Evolutionary conservation across 2,113 vertebrate genomes (phyloP), one percentile per base, ranked within the genome.

Genomic region (Alligator mississippiensis): DNA sequence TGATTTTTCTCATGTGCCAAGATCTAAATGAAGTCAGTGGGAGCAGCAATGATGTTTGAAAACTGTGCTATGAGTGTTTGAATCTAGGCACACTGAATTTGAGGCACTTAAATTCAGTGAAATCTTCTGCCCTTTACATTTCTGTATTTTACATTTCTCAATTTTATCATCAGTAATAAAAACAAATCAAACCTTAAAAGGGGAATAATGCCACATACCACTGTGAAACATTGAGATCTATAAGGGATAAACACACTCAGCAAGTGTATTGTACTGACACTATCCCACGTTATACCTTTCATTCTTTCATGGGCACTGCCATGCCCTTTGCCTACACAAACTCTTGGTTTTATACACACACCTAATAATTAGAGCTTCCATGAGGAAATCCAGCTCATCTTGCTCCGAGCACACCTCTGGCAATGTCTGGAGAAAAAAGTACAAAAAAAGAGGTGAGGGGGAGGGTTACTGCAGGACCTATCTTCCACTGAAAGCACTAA

Each of bases 361-460:
- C 99, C 99, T 99, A 97, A 99, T 99, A 89, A 99, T 99, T 57
- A 99, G 98, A 81, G 99, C 99, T 97, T 99, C 99, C 99, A 99
- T 99, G 84, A 99, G 98, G 96, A 99, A 99, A 95, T 99, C 99
- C 79, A 99, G 92, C 78, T 99, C 99, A 61, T 99, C 99, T 96
- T 99, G 99, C 93, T 99, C 99, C 1, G 99, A 99, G 94, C 99
- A 99, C 86, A 99, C 99, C 95, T 99, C 99, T 2, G 99, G 99
- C 90, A 99, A 98, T 1, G 99, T 99, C 99, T 99, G 87, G 76
- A 95, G 90, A 94, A 95, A 90, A 96, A 90, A 92, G 18, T 90
- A 61, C 25, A 82, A 55, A 84, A 84, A 80, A 61, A 58, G 83
- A 14, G 47, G 47, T 27, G 21, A 83, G 28, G 75, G 59, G 89